phyloP scores from a whole-genome alignment of 2,888 invertebrate species.

The Drosophila maculinotata region DNA sequence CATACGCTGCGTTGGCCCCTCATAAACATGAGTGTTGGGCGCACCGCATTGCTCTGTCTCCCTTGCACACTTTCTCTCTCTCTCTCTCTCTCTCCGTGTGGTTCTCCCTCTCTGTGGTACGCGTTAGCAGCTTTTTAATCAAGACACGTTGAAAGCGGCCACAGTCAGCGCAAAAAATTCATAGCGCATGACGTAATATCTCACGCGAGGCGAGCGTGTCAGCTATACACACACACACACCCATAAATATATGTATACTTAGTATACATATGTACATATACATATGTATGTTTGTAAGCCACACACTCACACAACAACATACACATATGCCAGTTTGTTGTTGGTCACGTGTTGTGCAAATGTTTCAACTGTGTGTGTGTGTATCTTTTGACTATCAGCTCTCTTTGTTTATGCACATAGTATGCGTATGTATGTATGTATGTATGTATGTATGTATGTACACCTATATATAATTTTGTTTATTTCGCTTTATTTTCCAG shows the following conservation, averaged over 20 bases:
- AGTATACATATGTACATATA: background rate
- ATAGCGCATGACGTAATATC: constrained; percentile 84
- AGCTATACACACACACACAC: constrained; percentile 38
- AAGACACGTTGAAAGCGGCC: constrained; percentile 67
- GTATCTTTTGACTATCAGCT: constrained; percentile 30
- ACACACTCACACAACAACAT: constrained; percentile 25
- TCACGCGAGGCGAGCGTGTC: constrained; percentile 85
- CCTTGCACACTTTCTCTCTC: constrained; percentile 3
- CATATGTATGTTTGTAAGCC: constrained; percentile 7
- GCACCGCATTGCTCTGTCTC: constrained; percentile 18
- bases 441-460: constrained; percentile 1
- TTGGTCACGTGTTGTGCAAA: constrained; percentile 81
- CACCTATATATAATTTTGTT: constrained; percentile 15
- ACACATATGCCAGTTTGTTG: constrained; percentile 64
- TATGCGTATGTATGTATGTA: constrained; percentile 3
- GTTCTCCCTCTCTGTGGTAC: constrained; percentile 18
- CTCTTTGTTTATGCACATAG: background rate
- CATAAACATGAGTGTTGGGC: constrained; percentile 35
- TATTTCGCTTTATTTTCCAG: constrained; percentile 59
- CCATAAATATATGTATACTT: constrained; percentile 13
- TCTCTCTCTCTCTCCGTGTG: constrained; percentile 1
- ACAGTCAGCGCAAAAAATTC: constrained; percentile 71
- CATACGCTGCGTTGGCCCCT: constrained; percentile 67
- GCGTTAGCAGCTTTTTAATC: constrained; percentile 67
- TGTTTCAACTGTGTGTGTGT: constrained; percentile 49